Conservation (phyloP, 2,113 vertebrate genomes). For the Phainopepla nitens region DNA sequence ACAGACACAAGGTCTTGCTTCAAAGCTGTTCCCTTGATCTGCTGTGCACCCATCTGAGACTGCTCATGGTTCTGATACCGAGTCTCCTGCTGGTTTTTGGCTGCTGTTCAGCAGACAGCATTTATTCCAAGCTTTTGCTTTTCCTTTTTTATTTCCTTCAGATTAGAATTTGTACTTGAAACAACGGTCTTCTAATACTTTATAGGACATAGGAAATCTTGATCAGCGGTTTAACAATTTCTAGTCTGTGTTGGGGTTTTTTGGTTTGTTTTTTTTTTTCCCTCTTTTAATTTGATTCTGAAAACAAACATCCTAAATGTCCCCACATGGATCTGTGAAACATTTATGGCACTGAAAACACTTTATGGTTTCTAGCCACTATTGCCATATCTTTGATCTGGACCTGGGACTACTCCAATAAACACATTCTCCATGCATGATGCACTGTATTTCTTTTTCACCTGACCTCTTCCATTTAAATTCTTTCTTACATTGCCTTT, state of each 20-base stretch:
- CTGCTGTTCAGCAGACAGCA: background rate
- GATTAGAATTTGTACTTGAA: background rate
- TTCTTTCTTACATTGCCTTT: background rate
- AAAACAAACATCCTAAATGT: background rate
- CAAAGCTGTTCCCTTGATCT: background rate
- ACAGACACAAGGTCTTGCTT: background rate
- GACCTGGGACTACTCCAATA: constrained; percentile 35
- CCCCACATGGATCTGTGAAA: background rate
- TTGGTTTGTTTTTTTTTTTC: background rate
- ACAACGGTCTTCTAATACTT: background rate
- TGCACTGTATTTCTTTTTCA: constrained; percentile 19
- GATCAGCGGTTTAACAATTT: background rate
- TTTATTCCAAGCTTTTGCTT: background rate
- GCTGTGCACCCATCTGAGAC: background rate
- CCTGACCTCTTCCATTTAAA: constrained; percentile 20
- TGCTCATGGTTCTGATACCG: background rate
- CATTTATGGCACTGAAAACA: constrained; percentile 2
- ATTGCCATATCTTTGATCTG: constrained; percentile 41
- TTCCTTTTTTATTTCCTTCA: background rate
- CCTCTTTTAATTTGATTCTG: background rate
- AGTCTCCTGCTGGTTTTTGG: background rate
- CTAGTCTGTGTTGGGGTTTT: background rate
- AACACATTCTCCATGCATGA: constrained; percentile 43
- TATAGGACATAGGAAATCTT: background rate
- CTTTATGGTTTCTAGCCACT: constrained; percentile 5